A percentile compares a stretch with the other conserved stretches of the same genome.
Evolutionary conservation across 1,140 invertebrate genomes (phyloP).

Genomic region (Drosophila subobscura): DNA sequence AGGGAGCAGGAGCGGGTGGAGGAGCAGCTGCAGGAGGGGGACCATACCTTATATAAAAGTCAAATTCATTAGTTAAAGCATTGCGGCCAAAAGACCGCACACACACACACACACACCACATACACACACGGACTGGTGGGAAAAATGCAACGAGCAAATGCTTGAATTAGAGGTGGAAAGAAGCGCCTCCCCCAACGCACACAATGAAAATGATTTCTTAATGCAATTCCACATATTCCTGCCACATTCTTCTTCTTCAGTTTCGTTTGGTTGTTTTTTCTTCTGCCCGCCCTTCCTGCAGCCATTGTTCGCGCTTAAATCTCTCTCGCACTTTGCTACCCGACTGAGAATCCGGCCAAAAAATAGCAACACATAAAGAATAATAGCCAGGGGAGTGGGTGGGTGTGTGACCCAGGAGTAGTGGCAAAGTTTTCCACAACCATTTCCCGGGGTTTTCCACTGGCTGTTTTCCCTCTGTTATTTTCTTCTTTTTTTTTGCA

Average conservation of each 20-base stretch:
- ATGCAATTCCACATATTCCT: conserved; percentile 62
- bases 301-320: conserved; percentile 57
- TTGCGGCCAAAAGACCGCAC: conserved; percentile 25
- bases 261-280: conserved; percentile 9
- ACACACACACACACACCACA: conserved; percentile 34
- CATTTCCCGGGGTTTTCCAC: conserved; percentile 13
- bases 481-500: conserved; percentile 18
- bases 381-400: conserved; percentile 42
- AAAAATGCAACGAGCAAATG: conserved; percentile 8
- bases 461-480: not conserved
- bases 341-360: conserved; percentile 41
- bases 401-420: not conserved
- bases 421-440: conserved; percentile 1
- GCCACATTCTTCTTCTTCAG: conserved; percentile 6
- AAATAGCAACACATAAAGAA: conserved; percentile 65
- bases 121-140: conserved; percentile 13
- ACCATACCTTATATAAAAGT: conserved; percentile 27
- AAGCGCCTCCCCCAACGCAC: not conserved
- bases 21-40: too few relatives aligned
- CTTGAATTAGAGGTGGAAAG: not conserved
- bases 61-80: conserved; percentile 50
- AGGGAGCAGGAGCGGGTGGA: not conserved
- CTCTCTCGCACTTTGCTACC: conserved; percentile 23
- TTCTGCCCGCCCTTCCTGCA: conserved; percentile 1
- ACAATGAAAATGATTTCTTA: conserved; percentile 72